Evolutionary conservation across 2,888 invertebrate species (phyloP), one percentile per base, ranked within the genome.

Genomic region (Epistrophella euchroma): DNA sequence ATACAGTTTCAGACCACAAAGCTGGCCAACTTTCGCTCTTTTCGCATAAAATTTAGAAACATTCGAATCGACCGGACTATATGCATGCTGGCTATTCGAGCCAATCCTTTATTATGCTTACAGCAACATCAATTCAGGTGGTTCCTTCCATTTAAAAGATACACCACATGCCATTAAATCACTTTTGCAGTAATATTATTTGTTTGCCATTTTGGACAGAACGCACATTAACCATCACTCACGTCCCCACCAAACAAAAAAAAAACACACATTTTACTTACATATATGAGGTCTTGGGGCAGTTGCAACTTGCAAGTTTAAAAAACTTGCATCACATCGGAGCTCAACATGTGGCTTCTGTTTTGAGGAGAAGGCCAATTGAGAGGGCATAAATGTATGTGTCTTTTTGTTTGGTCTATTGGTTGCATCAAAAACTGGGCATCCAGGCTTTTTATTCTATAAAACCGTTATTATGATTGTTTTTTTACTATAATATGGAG

Each of bases 161-260:
- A 62, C 37, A 45, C 52, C 37, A 52, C 71, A 80, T 60, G 22
- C 81, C 85, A 52, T 85, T 81, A 81, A 85, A 85, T 85, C 85
- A 85, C 80, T 70, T 73, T 72, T 76, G 79, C 58, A 76, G n/a
- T 73, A 74, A 62, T 70, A 72, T 83, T 70, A 58, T 83, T 75
- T 56, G 70, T 50, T 43, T 43, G 78, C 79, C 37, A 64, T 66
- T 77, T 73, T 73, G 77, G 77, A 52, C 73, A 73, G 68, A 68
- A 81, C 81, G 81, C 85, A 77, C 81, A 81, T 77, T 77, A 37
- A 85, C 85, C 81, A 85, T 85, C 81, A 77, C 76, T 85, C 85
- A 85, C 85, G 85, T 85, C 10, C 32, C n/a, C n/a, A n/a, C n/a
- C 60, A 15, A 25, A 52, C 22, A 52, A 52, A 17, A 52, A 22